Evolutionary conservation across 2,797 vertebrate species (phyloP).

Genomic region (Poeciliopsis gracilis): DNA sequence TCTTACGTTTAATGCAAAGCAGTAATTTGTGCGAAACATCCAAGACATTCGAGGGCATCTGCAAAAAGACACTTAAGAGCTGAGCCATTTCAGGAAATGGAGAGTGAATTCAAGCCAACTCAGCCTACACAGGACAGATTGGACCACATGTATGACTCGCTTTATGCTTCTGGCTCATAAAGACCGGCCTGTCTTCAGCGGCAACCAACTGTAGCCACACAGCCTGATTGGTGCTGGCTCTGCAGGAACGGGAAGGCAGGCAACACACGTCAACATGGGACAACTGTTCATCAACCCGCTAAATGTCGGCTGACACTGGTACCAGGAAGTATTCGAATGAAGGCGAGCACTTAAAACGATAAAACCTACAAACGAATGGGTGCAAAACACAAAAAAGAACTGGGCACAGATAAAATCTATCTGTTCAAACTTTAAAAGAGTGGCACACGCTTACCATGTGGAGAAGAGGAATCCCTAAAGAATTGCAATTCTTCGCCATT

Average conservation of each 20-base stretch:
- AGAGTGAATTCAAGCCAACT: slow-evolving; percentile 30
- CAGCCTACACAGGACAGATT: slow-evolving; percentile 63
- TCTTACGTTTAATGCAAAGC: background rate
- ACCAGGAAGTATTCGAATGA: background rate
- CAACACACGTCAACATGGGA: slow-evolving; percentile 30
- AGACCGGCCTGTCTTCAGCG: slow-evolving; percentile 47
- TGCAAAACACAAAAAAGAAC: background rate
- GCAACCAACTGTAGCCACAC: slow-evolving; percentile 38
- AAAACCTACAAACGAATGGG: background rate
- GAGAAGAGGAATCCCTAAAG: slow-evolving; percentile 84
- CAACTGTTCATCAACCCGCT: slow-evolving; percentile 12
- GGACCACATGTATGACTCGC: slow-evolving; percentile 38
- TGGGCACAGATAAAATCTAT: background rate
- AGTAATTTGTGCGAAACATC: background rate
- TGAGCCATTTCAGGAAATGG: slow-evolving; percentile 29
- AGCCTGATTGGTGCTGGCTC: slow-evolving; percentile 37
- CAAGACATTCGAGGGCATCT: slow-evolving; percentile 6
- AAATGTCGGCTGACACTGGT: background rate
- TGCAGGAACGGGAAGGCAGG: slow-evolving; percentile 1
- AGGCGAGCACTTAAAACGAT: background rate
- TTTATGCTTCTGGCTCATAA: slow-evolving; percentile 54
- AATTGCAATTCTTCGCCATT: slow-evolving; percentile 88
- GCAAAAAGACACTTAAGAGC: slow-evolving; percentile 27
- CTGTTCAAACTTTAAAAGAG: background rate
- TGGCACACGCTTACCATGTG: slow-evolving; percentile 86